Evolutionary conservation across 2,797 vertebrate species (phyloP).

Genomic region (Xenopus petersii): DNA sequence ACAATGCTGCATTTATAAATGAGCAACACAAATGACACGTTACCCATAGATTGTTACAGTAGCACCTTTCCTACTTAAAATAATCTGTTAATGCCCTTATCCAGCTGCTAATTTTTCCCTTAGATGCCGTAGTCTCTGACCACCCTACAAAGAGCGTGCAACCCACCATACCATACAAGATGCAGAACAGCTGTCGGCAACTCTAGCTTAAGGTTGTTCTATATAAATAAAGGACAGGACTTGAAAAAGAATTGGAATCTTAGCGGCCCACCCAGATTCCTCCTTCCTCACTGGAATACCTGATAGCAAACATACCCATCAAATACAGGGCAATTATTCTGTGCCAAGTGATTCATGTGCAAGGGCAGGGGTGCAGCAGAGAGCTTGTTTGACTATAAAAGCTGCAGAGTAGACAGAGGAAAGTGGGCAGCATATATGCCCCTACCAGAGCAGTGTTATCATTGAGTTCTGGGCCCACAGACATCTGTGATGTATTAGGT

Average conservation of each 20-base stretch:
- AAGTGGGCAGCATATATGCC: neutral
- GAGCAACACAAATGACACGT: no score
- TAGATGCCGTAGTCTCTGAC: no score
- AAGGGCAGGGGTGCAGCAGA: neutral
- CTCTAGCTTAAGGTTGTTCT: no score
- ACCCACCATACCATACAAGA: no score
- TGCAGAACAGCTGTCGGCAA: no score
- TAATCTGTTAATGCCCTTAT: no score
- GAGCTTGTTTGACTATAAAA: neutral
- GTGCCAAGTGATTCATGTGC: neutral
- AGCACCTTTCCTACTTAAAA: no score
- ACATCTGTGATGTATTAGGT: conserved; percentile 39
- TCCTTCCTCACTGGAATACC: neutral
- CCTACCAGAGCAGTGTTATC: conserved; percentile 1
- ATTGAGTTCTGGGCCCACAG: conserved; percentile 4
- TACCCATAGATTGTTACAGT: no score
- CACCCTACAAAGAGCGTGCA: no score
- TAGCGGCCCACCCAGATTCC: neutral
- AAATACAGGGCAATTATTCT: neutral
- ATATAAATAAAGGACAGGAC: neutral
- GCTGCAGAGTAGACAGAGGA: neutral
- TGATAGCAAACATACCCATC: neutral
- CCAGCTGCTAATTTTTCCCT: no score
- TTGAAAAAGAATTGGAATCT: no score
- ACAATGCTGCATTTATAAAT: no score